Conservation (phyloP, 2,113 vertebrate genomes). For the Meriones unguiculatus region DNA sequence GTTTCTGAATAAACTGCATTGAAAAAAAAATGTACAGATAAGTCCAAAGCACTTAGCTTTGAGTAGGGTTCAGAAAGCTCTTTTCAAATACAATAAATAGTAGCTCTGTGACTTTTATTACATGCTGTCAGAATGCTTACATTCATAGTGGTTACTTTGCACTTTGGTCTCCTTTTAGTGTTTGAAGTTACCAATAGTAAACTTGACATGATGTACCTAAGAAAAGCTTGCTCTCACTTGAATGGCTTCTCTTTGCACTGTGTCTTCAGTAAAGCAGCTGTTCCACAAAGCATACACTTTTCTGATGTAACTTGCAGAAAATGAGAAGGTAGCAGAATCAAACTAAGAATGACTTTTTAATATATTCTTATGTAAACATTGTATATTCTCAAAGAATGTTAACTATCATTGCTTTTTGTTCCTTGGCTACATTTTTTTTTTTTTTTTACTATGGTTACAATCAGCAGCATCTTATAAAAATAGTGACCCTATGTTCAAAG, state of each 20-base stretch:
- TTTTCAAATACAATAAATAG: constrained; percentile 81
- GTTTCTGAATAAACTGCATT: too few species aligned
- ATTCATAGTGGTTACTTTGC: constrained; percentile 82
- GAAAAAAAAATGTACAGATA: constrained; percentile 63
- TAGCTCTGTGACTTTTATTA: constrained; percentile 83
- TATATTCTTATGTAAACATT: not conserved
- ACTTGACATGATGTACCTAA: constrained; percentile 68
- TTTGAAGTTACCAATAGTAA: constrained; percentile 84
- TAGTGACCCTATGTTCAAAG: constrained; percentile 91
- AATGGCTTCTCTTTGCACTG: constrained; percentile 76
- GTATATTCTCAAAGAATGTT: constrained; percentile 77
- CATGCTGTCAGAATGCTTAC: constrained; percentile 39
- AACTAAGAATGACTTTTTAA: not conserved
- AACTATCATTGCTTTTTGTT: constrained; percentile 91
- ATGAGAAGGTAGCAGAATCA: not conserved
- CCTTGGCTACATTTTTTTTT: constrained; percentile 91
- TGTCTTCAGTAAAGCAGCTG: constrained; percentile 70
- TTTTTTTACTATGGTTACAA: constrained; percentile 88
- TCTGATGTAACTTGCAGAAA: not conserved
- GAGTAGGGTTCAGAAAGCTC: constrained; percentile 63
- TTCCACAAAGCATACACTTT: not conserved
- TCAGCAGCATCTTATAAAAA: constrained; percentile 92
- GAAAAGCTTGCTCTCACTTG: constrained; percentile 59
- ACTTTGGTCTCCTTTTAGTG: constrained; percentile 85
- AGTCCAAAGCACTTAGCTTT: constrained; percentile 76